Evolutionary conservation across 2,888 invertebrate genomes (phyloP), one percentile per base, ranked within the genome.

Genomic region (Vannuccia rotundouncinata): DNA sequence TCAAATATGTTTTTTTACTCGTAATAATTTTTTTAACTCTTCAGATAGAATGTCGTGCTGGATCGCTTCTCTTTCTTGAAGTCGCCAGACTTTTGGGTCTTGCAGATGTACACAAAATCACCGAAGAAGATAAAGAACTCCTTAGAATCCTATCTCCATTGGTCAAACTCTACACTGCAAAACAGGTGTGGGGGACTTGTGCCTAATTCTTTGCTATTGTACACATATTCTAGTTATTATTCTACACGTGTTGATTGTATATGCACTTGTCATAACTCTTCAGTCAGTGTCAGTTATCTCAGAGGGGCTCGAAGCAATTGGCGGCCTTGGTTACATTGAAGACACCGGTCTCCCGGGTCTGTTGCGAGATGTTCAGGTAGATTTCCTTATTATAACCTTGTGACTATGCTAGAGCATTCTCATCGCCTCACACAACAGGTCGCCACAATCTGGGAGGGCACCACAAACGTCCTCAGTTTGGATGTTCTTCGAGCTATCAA

Each of bases 381-480:
- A 10, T 10, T 74, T 10, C 2, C 25, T 29, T n/a, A 74, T 28
- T 74, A n/a, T 2, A n/a, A 27, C 17, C 1, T 1, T 31, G 45
- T 30, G 29, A 31, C 77, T 27, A 13, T 1, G 10, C 45, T 45
- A 2, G 45, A 77, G 22, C 17, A 77, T 77, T 77, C 60, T 82
- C n/a, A n/a, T n/a, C n/a, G n/a, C n/a, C n/a, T n/a, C n/a, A n/a
- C n/a, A n/a, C 1, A n/a, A n/a, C 80, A 89, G 89, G 90, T 90
- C 0, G 85, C 90, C 31, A 89, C 90, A 22, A 91, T 91, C 81
- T 91, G 91, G 91, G 90, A 91, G 85, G 91, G 90, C 25, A 91
- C 90, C 0, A 90, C 90, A 2, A 91, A 90, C 83, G 88, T 91
- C 59, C 84, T 90, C 59, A 89, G 90, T 0, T 84, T 90, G 45